Conservation (phyloP, 2,113 vertebrate genomes). For the Uropsilus gracilis region DNA sequence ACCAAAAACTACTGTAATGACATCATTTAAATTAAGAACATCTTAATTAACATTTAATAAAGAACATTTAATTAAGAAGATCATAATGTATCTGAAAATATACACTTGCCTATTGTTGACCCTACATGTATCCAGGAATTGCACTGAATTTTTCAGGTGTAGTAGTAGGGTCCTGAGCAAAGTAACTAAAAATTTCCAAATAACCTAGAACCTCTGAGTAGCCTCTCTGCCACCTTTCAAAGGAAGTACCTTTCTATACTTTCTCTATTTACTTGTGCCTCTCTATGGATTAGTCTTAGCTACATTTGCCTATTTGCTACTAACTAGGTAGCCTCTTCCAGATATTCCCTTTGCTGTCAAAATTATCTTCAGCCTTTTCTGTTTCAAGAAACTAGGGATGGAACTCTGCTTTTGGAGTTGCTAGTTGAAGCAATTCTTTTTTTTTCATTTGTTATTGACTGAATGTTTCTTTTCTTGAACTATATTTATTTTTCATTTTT, state of each 20-base stretch:
- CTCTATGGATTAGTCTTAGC: background rate
- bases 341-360: background rate
- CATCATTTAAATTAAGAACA: constrained; percentile 3
- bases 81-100: background rate
- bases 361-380: background rate
- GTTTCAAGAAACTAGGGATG: background rate
- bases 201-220: background rate
- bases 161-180: background rate
- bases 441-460: constrained; percentile 25
- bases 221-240: background rate
- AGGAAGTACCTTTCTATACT: background rate
- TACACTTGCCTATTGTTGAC: background rate
- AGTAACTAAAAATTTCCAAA: background rate
- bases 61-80: too few relatives aligned
- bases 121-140: background rate
- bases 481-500: constrained; percentile 20
- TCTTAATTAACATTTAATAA: too few relatives aligned
- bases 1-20: background rate
- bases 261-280: background rate
- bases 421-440: background rate
- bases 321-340: background rate
- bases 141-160: background rate
- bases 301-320: background rate
- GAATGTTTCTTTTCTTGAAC: constrained; percentile 10
- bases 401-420: background rate